A percentile compares a stretch with the other conserved stretches of the same genome.
phyloP scores from a whole-genome alignment of 2,797 vertebrate genomes.

The Sebastes matsubarae region DNA sequence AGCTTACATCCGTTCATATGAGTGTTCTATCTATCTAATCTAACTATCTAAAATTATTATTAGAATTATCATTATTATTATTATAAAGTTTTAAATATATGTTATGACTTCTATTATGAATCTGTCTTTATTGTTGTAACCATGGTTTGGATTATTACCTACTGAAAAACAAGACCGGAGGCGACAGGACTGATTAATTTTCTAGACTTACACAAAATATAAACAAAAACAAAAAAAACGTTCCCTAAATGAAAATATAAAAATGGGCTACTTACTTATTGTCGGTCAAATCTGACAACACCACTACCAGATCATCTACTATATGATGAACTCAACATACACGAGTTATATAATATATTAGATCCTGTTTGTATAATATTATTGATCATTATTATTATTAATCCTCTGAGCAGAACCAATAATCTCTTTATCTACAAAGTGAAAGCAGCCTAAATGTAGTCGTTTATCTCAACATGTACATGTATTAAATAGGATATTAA shows the following conservation, averaged over 20 bases:
- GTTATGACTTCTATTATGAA: background rate
- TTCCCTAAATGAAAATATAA: background rate
- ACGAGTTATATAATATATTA: background rate
- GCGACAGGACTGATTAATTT: background rate
- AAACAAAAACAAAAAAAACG: background rate
- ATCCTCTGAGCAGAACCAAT: background rate
- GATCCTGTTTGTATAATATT: background rate
- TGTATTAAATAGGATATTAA: background rate
- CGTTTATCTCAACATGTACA: background rate
- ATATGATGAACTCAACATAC: background rate
- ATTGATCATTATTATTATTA: background rate
- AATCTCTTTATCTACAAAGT: background rate
- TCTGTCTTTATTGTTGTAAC: background rate
- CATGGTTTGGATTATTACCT: background rate
- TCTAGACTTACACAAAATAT: background rate
- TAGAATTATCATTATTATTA: too few species aligned
- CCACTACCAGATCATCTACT: background rate
- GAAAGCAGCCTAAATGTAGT: background rate
- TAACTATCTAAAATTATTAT: background rate
- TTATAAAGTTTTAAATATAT: background rate
- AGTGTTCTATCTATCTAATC: background rate
- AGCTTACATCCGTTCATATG: background rate
- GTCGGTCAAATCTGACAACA: background rate
- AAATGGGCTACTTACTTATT: background rate
- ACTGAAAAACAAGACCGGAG: background rate